A percentile compares a stretch with the other conserved stretches of the same genome.
These are phyloP conservation scores for Cephus nigrinus DNA, from an alignment of 2,888 invertebrate species.

Conservation along the genomic window DNA sequence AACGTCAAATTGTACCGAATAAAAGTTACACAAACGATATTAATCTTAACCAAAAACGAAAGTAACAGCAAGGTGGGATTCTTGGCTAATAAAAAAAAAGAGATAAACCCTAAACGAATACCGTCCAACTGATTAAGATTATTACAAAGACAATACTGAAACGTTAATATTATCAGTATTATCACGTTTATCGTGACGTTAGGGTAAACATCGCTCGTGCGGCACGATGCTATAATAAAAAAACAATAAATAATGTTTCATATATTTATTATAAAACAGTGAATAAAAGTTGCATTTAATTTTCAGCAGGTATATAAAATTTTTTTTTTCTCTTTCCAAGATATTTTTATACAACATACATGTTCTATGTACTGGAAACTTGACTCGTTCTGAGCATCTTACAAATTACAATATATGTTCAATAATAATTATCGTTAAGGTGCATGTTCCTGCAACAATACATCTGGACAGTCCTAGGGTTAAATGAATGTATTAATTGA, in stretches of 20 bases:
- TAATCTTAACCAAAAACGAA: neutral
- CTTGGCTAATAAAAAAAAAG: neutral
- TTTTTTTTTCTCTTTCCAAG: constrained; percentile 25
- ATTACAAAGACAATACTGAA: neutral
- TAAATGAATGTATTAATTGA: constrained; percentile 57
- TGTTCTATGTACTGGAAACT: constrained; percentile 25
- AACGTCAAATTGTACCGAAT: neutral
- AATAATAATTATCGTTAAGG: constrained; percentile 30
- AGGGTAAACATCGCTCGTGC: neutral
- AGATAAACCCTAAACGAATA: neutral
- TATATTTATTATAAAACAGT: constrained; percentile 49
- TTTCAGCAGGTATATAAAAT: constrained; percentile 39
- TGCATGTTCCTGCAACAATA: constrained; percentile 40
- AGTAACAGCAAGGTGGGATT: neutral
- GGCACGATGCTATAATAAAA: constrained; percentile 7
- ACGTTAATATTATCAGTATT: neutral
- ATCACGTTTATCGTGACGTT: neutral
- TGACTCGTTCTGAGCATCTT: constrained; percentile 42
- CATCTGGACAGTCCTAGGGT: constrained; percentile 51
- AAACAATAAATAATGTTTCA: constrained; percentile 39
- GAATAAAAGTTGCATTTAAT: constrained; percentile 49
- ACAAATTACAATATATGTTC: constrained; percentile 43
- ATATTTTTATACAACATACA: constrained; percentile 36
- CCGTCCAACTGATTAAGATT: neutral
- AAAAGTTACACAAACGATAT: neutral